These are phyloP conservation scores for Stenodera caucasica DNA, from an alignment of 2,888 invertebrate species.

Conservation along the genomic window DNA sequence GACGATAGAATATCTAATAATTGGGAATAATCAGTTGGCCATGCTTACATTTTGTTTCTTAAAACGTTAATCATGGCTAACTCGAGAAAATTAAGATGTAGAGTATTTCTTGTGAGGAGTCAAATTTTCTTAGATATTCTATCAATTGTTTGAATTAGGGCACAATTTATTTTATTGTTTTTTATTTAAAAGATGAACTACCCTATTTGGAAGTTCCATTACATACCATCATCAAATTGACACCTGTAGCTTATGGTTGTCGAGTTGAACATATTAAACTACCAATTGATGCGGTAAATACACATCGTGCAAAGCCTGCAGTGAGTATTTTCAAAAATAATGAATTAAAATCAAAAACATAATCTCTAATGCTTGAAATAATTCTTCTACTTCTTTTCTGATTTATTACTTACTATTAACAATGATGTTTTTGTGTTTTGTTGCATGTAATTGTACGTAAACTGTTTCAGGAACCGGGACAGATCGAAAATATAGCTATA, in stretches of 20 bases:
- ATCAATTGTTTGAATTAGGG: too few species aligned
- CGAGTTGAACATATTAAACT: conserved; percentile 92
- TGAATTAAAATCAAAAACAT: background rate
- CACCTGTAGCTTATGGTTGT: conserved; percentile 98
- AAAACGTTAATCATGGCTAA: too few species aligned
- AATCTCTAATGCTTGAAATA: background rate
- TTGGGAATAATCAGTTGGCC: too few species aligned
- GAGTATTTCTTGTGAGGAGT: too few species aligned
- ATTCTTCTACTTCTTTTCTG: background rate
- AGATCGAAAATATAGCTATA: conserved; percentile 28
- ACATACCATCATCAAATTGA: conserved; percentile 95
- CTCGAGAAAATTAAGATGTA: too few species aligned
- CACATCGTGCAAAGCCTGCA: conserved; percentile 89
- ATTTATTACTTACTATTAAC: background rate
- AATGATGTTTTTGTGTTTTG: conserved; percentile 18
- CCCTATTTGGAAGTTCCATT: conserved; percentile 89
- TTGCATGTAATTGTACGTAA: conserved; percentile 40
- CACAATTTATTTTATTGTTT: conserved; percentile 12
- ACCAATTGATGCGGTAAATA: conserved; percentile 93
- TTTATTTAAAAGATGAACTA: conserved; percentile 68
- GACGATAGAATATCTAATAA: too few species aligned
- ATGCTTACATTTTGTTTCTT: too few species aligned
- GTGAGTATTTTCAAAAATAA: conserved; percentile 55
- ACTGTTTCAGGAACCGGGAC: conserved; percentile 53
- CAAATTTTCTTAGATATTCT: too few species aligned